Evolutionary conservation across 2,113 vertebrate genomes (phyloP), one percentile per base, ranked within the genome.

Genomic region (Maccullochella peelii): DNA sequence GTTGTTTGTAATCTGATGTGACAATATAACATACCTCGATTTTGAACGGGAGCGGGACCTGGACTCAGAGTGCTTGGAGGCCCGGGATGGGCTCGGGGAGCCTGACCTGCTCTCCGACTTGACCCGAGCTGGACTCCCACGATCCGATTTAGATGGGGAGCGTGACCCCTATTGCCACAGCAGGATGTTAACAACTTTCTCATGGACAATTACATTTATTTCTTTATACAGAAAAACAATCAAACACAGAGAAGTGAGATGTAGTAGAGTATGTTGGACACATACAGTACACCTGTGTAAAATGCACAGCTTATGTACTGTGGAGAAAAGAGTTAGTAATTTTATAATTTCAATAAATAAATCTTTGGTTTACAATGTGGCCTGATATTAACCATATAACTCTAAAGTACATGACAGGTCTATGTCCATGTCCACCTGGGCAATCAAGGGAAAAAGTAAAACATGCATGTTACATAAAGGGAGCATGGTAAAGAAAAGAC

Each of bases 101-200:
- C 95, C 95, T 83, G 98, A 98, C 90, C 96, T 96, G 95, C 97
- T 97, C 95, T 96, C 96, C 33, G 96, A 97, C 96, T 97, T 98
- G 93, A 94, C 96, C 91, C 95, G 95, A 94, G 95, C 96, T 94
- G 96, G 97, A 95, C 97, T 98, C 92, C 96, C 97, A 89, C 93
- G 95, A 92, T 96, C 97, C 91, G 96, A 98, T 97, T 98, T 98
- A 94, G 97, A 97, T 89, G 96, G 97, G 92, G 97, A 98, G 90
- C 96, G 96, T 89, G 97, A 98, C 88, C 96, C 97, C 98, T 98
- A 96, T 83, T 80, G 59, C 95, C 94, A 97, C 94, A 97, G 93
- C 89, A 96, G 93, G 93, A 82, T 57, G 86, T 95, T 91, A 94
- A 74, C 84, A 78, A 67, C 82, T 55, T 57, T 77, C 16, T 73